Conservation (phyloP, 92 coral and sea anemone genomes). For the Blastomussa wellsi region DNA sequence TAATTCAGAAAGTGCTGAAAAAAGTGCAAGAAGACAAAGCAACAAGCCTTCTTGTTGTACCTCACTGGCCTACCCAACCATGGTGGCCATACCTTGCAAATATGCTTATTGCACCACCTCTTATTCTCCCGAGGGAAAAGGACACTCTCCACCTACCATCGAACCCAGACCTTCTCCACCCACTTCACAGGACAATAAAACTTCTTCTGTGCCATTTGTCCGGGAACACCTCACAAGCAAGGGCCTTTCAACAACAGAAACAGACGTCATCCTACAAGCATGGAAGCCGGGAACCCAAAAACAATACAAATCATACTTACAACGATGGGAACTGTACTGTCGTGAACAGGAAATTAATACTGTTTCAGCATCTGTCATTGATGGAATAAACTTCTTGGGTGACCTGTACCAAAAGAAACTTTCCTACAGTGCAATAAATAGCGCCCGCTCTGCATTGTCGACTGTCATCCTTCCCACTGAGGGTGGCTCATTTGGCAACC, state of each 20-base stretch:
- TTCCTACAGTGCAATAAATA: conserved; percentile 51
- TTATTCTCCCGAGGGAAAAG: conserved; percentile 49
- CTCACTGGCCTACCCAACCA: conserved; percentile 33
- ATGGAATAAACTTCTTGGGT: conserved; percentile 42
- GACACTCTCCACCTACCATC: conserved; percentile 41
- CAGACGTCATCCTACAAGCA: conserved; percentile 22
- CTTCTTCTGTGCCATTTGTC: conserved; percentile 54
- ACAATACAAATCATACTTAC: conserved; percentile 35
- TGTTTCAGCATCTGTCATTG: conserved; percentile 45
- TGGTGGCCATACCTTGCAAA: conserved; percentile 12
- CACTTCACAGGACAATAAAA: conserved; percentile 31
- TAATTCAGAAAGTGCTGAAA: conserved; percentile 23
- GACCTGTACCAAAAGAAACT: conserved; percentile 38
- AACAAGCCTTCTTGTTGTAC: conserved; percentile 13
- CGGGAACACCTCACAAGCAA: conserved; percentile 35
- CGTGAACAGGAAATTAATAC: conserved; percentile 43
- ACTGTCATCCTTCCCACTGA: conserved; percentile 30
- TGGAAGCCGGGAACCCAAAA: conserved; percentile 48
- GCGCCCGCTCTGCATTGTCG: conserved; percentile 45
- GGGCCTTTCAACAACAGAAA: conserved; percentile 39
- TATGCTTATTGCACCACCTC: conserved; percentile 46
- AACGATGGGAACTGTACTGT: conserved; percentile 42
- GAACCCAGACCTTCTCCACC: conserved; percentile 44
- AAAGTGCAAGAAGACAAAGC: conserved; percentile 2
- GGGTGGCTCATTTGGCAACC: conserved; percentile 43